These are phyloP conservation scores for Drosophila anomalata DNA, from an alignment of 2,888 invertebrate species.

Conservation along the genomic window DNA sequence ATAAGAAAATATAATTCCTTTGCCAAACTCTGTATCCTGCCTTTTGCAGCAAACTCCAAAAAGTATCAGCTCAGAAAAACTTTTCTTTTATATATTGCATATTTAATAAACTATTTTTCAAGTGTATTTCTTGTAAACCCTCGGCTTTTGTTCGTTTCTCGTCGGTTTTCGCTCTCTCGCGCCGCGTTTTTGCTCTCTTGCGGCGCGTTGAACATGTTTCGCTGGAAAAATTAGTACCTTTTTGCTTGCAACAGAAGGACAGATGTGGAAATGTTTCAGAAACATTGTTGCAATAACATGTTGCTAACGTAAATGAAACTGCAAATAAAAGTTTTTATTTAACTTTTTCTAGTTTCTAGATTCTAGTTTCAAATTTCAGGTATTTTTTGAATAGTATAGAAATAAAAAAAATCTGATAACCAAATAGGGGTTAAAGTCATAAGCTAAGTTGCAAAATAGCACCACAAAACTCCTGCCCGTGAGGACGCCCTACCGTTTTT, in stretches of 20 bases:
- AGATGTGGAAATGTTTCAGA: constrained; percentile 57
- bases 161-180: too few relatives aligned
- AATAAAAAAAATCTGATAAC: neutral
- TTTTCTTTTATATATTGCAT: too few relatives aligned
- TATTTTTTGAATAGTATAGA: neutral
- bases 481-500: constrained; percentile 29
- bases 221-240: constrained; percentile 50
- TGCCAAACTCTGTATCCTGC: too few relatives aligned
- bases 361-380: neutral
- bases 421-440: constrained; percentile 7
- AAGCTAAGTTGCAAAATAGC: constrained; percentile 35
- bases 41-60: too few relatives aligned
- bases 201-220: constrained; percentile 47
- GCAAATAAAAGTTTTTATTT: constrained; percentile 10
- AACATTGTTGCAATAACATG: constrained; percentile 49
- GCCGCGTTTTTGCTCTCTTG: too few relatives aligned
- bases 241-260: constrained; percentile 4
- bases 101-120: too few relatives aligned
- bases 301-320: neutral
- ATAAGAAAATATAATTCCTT: too few relatives aligned
- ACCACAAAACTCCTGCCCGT: constrained; percentile 35
- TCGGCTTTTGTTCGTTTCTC: too few relatives aligned
- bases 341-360: neutral
- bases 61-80: too few relatives aligned
- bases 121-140: too few relatives aligned